Evolutionary conservation across 2,797 vertebrate species (phyloP).

Genomic region (Calcarius lapponicus): DNA sequence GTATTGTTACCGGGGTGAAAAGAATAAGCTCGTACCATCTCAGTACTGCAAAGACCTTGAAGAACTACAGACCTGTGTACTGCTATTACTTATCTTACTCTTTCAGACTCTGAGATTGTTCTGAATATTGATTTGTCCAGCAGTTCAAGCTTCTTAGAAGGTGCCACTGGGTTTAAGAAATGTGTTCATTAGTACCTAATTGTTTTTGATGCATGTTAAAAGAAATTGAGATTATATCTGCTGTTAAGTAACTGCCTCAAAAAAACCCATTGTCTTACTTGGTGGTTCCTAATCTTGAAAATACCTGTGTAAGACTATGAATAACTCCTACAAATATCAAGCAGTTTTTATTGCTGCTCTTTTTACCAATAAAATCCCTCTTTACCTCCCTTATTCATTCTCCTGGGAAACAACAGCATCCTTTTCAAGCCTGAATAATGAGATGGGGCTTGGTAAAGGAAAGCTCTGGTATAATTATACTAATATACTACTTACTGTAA

Average conservation of each 20-base stretch:
- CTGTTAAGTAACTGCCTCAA: neutral
- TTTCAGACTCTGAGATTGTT: constrained; percentile 52
- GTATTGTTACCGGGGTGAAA: neutral
- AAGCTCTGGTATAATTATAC: neutral
- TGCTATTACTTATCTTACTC: neutral
- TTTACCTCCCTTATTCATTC: neutral
- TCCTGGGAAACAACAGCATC: neutral
- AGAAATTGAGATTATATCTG: neutral
- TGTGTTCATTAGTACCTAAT: neutral
- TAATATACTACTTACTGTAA: neutral
- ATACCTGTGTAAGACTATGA: neutral
- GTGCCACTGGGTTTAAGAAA: constrained; percentile 24
- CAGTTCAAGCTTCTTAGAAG: constrained; percentile 31
- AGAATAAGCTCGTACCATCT: neutral
- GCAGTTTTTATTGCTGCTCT: neutral
- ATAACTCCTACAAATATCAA: neutral
- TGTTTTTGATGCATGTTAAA: neutral
- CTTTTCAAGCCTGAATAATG: neutral
- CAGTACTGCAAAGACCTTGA: neutral
- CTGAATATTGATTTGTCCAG: constrained; percentile 54
- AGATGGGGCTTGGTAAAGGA: neutral
- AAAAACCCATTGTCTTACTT: neutral
- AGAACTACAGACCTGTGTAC: neutral
- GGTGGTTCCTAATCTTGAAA: neutral
- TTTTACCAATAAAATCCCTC: neutral